Percentiles rank a stretch among this genome's conserved stretches.
Evolutionary conservation across 2,113 vertebrate genomes (phyloP).

Genomic region (Odontesthes bonariensis): DNA sequence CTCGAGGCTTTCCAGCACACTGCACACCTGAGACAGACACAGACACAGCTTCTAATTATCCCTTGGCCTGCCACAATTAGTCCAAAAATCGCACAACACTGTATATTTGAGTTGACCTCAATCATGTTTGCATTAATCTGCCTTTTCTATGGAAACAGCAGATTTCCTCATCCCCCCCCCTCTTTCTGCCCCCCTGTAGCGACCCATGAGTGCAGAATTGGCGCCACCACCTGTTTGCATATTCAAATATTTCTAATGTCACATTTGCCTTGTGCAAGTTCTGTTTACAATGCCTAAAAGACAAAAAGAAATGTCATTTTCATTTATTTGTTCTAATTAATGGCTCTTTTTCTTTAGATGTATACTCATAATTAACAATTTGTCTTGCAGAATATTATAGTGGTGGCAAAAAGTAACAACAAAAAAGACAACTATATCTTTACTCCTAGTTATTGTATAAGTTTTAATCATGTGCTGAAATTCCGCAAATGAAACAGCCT

Average conservation of each 20-base stretch:
- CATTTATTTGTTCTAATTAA: not conserved
- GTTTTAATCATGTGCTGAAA: too few relatives aligned
- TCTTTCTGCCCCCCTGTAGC: too few relatives aligned
- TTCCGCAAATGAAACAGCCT: too few relatives aligned
- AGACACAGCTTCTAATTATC: not conserved
- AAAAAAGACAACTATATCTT: too few relatives aligned
- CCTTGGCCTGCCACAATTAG: not conserved
- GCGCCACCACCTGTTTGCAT: not conserved
- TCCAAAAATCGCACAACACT: not conserved
- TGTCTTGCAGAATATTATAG: too few relatives aligned
- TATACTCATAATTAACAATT: too few relatives aligned
- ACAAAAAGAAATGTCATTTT: not conserved
- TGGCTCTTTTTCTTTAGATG: not conserved
- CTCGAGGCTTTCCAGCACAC: slow-evolving; percentile 96
- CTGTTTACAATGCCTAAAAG: not conserved
- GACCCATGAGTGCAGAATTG: not conserved
- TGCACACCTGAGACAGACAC: slow-evolving; percentile 89
- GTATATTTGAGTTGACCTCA: not conserved
- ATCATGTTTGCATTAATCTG: not conserved
- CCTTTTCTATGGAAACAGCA: not conserved
- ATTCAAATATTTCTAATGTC: too few relatives aligned
- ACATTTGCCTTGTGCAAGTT: too few relatives aligned
- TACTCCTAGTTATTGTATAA: too few relatives aligned
- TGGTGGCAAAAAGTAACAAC: too few relatives aligned
- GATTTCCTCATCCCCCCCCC: too few relatives aligned